Base-by-base conservation (phyloP, 2,888 invertebrate genomes). In the Meta bourneti region DNA sequence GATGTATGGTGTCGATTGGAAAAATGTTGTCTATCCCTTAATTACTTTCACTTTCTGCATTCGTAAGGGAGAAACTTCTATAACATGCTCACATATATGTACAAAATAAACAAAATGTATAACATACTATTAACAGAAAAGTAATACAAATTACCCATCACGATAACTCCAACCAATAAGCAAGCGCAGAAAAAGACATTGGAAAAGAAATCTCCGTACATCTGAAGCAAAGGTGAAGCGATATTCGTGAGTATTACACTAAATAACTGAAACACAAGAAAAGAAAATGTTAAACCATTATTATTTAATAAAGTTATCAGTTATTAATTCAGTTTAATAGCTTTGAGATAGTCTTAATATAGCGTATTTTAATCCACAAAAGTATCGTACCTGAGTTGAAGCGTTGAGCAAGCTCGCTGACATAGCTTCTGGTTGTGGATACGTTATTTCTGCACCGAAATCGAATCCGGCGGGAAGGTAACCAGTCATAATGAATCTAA, bases 391-490 rank as follows among this genome's bases (percentile, higher is more conserved):
- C 95, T 96, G 96, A 72, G 96, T 96, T 4, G 96, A 97, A n/a
- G 98, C 98, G 95, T 99, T 99, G 74, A 99, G 96, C 74, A 99
- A 95, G 1, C 99, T 99, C 0, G 98, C 97, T 0, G 99, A 98
- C 0, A 99, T 99, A 19, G 99, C 99, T 95, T 99, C 99, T 0
- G 99, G 98, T 95, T 98, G 98, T 0, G 99, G 99, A 94, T 98
- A 99, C 0, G 99, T 99, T 77, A 99, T 96, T 95, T 99, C 99
- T 0, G 99, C 98, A 1, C 98, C 99, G 94, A 99, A 97, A 95
- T 99, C 99, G 95, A 99, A 99, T 1, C 99, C 99, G 16, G 99
- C 98, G 0, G 99, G 99, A 85, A 99, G 95, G 94, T 99, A 98
- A 19, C 99, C 99, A n/a, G 99, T 99, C 99, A 99, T 99, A 95